Base-by-base conservation (phyloP, 2,797 vertebrate species). In the Saxicola maurus region DNA sequence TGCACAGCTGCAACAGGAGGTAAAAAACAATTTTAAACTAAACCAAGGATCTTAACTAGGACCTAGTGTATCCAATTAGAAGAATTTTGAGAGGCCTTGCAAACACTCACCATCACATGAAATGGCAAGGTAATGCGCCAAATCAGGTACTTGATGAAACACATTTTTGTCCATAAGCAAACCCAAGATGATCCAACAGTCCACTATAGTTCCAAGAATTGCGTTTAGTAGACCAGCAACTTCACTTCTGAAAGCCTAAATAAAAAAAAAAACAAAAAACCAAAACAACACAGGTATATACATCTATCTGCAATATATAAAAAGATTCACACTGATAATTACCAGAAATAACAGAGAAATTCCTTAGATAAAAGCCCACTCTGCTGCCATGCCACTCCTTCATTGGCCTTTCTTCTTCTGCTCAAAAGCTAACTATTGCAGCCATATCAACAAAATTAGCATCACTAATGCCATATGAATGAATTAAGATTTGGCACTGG, bases 141-240 rank as follows among this genome's bases (percentile, higher is more conserved):
- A 95, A 87, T 98, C 96, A 80, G 98, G 94, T 93, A 98, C 93
- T 66, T 98, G 98, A 87, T 96, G 95, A 86, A 99, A 97, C 42
- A 98, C 83, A 31, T 93, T 97, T 97, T 96, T 98, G 96, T 98
- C 98, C 87, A 97, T 97, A 85, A 96, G 97, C 48, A 98, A 96
- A 92, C 98, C 97, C 85, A 98, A 97, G 89, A 98, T 93, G 95
- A 98, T 98, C 98, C 99, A 99, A 92, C 97, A 99, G 91, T 99
- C 98, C 94, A 99, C 97, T 89, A 98, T 91, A 48, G 98, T 97
- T 87, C 98, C 98, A 91, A 99, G 97, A 91, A 99, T 96, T 85
- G 97, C 97, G 96, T 97, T 97, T 94, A 99, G 52, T 2, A 97
- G 96, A 89, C 94, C 95, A 37, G 96, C 95, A 89, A 98, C 86